Percentiles rank a stretch among this genome's conserved stretches.
phyloP scores from a whole-genome alignment of 2,113 vertebrate genomes.

The Chlorodrepanis virens region DNA sequence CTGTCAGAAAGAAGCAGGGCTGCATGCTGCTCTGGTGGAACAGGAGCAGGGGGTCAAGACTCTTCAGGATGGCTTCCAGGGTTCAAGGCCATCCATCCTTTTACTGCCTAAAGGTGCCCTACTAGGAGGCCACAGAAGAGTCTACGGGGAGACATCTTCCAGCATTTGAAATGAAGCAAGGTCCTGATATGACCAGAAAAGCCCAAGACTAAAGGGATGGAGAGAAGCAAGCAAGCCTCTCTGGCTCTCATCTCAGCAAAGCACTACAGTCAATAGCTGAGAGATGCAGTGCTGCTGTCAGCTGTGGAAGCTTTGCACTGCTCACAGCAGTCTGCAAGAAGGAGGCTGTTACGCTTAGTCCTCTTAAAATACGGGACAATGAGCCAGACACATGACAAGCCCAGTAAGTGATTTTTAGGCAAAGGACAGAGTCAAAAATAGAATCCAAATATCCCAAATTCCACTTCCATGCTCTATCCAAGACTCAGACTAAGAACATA shows the following conservation, averaged over 20 bases:
- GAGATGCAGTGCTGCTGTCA: neutral
- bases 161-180: neutral
- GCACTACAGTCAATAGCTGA: neutral
- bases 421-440: slow-evolving; percentile 30
- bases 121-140: neutral
- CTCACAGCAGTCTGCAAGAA: neutral
- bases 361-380: neutral
- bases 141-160: neutral
- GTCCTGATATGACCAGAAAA: neutral
- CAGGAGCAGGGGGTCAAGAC: neutral
- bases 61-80: neutral
- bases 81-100: neutral
- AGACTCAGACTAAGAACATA: neutral
- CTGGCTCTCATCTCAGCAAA: neutral
- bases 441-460: slow-evolving; percentile 12
- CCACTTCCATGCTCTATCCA: neutral
- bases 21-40: neutral
- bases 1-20: neutral
- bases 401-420: neutral
- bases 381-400: neutral
- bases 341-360: neutral
- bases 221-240: neutral
- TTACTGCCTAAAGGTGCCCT: neutral
- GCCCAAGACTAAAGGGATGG: neutral
- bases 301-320: neutral